Percentiles rank a stretch among this genome's conserved stretches.
These are phyloP conservation scores for Clarias macrocephalus DNA, from an alignment of 2,113 vertebrate genomes.

Conservation along the genomic window DNA sequence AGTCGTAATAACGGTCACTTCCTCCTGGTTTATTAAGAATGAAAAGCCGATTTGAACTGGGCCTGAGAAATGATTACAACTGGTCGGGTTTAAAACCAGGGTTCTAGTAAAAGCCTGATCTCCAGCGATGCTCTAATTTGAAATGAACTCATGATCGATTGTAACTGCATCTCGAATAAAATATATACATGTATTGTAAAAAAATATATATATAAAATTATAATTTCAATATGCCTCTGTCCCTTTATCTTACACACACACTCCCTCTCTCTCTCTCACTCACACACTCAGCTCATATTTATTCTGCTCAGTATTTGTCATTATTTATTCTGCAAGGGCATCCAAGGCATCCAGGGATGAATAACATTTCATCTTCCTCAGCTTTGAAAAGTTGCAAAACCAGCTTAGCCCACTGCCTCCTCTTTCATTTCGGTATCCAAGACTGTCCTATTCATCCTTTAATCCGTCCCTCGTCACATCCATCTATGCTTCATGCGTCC, in stretches of 20 bases:
- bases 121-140: background rate
- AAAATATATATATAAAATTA: too few relatives aligned
- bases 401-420: conserved; percentile 29
- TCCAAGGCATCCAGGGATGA: conserved; percentile 42
- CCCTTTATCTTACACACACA: background rate
- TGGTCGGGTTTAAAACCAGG: background rate
- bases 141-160: background rate
- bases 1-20: background rate
- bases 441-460: conserved; percentile 55
- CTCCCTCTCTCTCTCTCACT: background rate
- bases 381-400: conserved; percentile 54
- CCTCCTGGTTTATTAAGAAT: background rate
- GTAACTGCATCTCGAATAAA: too few relatives aligned
- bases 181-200: too few relatives aligned
- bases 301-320: conserved; percentile 58
- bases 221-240: conserved; percentile 2
- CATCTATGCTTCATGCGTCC: conserved; percentile 38
- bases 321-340: conserved; percentile 65
- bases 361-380: conserved; percentile 60
- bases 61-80: background rate
- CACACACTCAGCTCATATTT: conserved; percentile 30
- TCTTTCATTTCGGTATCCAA: conserved; percentile 37
- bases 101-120: background rate
- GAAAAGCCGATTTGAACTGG: background rate
- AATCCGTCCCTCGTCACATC: conserved; percentile 44